These are phyloP conservation scores for Merops nubicus DNA, from an alignment of 2,113 vertebrate genomes.

Conservation along the genomic window DNA sequence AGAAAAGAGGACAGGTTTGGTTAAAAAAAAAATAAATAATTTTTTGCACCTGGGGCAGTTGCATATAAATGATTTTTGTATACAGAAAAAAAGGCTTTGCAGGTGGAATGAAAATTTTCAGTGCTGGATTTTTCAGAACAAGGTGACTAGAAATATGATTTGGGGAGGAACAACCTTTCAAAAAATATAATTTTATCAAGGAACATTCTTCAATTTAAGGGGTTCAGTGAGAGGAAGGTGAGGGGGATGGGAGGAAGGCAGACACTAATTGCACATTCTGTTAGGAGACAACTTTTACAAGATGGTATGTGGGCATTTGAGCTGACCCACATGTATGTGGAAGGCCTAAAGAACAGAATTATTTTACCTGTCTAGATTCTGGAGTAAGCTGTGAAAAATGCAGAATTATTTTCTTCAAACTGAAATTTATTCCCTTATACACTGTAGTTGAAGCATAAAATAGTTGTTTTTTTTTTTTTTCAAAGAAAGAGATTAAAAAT, in stretches of 20 bases:
- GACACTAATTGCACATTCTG: not conserved
- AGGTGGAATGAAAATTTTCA: not conserved
- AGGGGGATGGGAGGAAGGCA: accelerated
- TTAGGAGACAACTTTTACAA: not conserved
- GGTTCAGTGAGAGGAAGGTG: not conserved
- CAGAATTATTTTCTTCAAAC: not conserved
- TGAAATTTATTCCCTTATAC: not conserved
- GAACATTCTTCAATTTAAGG: not conserved
- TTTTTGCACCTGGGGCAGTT: not conserved
- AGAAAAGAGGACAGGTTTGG: not conserved
- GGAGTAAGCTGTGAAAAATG: not conserved
- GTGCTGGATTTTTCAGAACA: not conserved
- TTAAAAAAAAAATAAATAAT: not conserved
- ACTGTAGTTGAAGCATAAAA: not conserved
- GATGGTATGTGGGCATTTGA: not conserved
- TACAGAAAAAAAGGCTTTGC: not conserved
- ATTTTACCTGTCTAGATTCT: not conserved
- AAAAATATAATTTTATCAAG: not conserved
- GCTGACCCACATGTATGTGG: not conserved
- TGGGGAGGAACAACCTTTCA: not conserved
- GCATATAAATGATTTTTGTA: not conserved
- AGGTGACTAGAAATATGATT: not conserved
- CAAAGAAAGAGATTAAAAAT: slow-evolving; percentile 16
- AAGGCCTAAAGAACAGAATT: not conserved
- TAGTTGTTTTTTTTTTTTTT: too few relatives aligned